Evolutionary conservation across 2,797 vertebrate species (phyloP).

Genomic region (Esox lucius): DNA sequence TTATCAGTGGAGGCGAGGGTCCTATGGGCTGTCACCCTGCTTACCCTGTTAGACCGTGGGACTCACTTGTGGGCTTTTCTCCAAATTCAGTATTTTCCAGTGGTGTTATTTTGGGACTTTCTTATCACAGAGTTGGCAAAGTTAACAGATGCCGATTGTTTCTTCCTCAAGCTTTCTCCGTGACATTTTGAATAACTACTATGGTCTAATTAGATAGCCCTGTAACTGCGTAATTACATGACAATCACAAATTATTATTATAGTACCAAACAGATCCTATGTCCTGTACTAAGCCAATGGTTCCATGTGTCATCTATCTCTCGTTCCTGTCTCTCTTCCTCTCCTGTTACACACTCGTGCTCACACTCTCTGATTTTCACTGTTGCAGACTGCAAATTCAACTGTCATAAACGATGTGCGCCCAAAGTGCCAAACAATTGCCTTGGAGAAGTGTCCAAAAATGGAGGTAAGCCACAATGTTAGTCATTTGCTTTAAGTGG

Average conservation of each 20-base stretch:
- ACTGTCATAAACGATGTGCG: slow-evolving; percentile 96
- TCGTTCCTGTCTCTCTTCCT: neutral
- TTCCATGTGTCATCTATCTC: neutral
- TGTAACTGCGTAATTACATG: neutral
- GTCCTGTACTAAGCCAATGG: neutral
- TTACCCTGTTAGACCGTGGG: neutral
- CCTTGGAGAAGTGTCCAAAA: slow-evolving; percentile 91
- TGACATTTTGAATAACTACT: neutral
- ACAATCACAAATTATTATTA: neutral
- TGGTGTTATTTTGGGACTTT: neutral
- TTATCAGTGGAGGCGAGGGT: neutral
- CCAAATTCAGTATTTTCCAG: neutral
- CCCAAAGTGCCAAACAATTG: slow-evolving; percentile 97
- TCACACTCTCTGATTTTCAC: slow-evolving; percentile 30
- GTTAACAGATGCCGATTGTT: neutral
- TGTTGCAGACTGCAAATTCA: slow-evolving; percentile 91
- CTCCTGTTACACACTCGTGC: neutral
- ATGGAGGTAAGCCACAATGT: slow-evolving; percentile 81
- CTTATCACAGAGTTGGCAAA: neutral
- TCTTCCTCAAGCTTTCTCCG: neutral
- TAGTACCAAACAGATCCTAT: neutral
- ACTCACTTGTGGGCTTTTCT: neutral
- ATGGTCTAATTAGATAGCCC: neutral
- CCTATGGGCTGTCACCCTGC: neutral
- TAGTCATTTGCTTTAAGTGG: neutral